phyloP scores from a whole-genome alignment of 2,888 invertebrate species.

The Lithophane socia region DNA sequence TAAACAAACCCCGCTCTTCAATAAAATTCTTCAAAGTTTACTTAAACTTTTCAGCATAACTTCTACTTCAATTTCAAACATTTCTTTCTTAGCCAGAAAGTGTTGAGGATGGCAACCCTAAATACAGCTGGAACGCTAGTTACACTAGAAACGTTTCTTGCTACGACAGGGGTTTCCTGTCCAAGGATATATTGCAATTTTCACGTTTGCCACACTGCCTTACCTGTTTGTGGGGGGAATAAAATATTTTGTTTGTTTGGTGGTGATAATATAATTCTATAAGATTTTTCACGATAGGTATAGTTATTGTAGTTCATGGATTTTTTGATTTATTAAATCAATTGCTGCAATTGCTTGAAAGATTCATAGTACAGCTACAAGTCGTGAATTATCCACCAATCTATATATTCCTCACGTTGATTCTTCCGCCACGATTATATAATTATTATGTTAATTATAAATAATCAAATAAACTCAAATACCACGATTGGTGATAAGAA shows the following conservation, averaged over 20 bases:
- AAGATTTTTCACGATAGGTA: neutral
- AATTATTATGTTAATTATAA: too few species aligned
- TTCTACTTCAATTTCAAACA: neutral
- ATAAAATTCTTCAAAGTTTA: too few species aligned
- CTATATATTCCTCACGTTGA: neutral
- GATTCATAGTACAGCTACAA: neutral
- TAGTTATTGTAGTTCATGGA: neutral
- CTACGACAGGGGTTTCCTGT: slow-evolving; percentile 75
- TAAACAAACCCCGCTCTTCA: neutral
- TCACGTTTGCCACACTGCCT: slow-evolving; percentile 65
- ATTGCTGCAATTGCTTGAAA: neutral
- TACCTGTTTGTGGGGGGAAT: slow-evolving; percentile 52
- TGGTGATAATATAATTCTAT: too few species aligned
- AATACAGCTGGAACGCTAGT: slow-evolving; percentile 66
- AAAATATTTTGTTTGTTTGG: slow-evolving; percentile 50
- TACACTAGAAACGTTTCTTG: slow-evolving; percentile 74
- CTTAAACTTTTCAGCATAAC: too few species aligned
- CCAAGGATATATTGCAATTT: slow-evolving; percentile 75
- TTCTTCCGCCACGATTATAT: neutral
- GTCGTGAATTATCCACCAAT: neutral
- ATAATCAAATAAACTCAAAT: too few species aligned
- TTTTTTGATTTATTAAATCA: too few species aligned
- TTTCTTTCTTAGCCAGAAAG: slow-evolving; percentile 18
- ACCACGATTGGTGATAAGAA: neutral
- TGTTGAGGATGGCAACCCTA: slow-evolving; percentile 57